Evolutionary conservation across 2,888 invertebrate genomes (phyloP), one percentile per base, ranked within the genome.

Genomic region (Cremastinae sp.): DNA sequence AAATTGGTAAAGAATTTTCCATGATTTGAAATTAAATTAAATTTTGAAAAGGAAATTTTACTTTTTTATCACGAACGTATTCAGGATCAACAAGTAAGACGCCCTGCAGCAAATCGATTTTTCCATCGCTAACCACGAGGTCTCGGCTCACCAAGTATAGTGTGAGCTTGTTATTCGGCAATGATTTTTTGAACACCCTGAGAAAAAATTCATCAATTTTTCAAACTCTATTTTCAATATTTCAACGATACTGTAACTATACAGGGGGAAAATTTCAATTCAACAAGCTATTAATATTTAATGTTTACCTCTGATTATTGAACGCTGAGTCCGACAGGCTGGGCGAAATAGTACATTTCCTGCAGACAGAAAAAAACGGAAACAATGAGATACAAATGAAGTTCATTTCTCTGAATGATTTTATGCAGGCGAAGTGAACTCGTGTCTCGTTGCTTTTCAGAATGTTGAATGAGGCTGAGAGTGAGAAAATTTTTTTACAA

Each of bases 1-100:
- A 47, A 37, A 28, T 28, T 20, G 12, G 14, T 10, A 9, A 14
- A 9, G 39, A n/a, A 0, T 35, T 59, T 58, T 62, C n/a, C n/a
- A n/a, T n/a, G n/a, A n/a, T n/a, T n/a, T n/a, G n/a, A n/a, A n/a
- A n/a, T n/a, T n/a, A n/a, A 28, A 28, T 28, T 28, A 28, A 5
- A 28, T 28, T 28, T 28, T 3, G 5, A 28, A 28, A 5, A 28
- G 53, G 43, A 22, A 56, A 45, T 51, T 81, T 85, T 82, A 94
- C 93, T 90, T 97, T 96, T 88, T 95, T 94, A 79, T 95, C 94
- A 82, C 94, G 93, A 55, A 96, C 91, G 84, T 94, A 95, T 73
- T 97, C 97, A 0, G 97, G 96, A 87, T 98, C 98, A 43, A 98
- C 94, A 81, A 97, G 93, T 1, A 98, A 93, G 37, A 99, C 98